These are phyloP conservation scores for Microcebus jonahi DNA, from an alignment of 2,113 vertebrate genomes.

Conservation along the genomic window DNA sequence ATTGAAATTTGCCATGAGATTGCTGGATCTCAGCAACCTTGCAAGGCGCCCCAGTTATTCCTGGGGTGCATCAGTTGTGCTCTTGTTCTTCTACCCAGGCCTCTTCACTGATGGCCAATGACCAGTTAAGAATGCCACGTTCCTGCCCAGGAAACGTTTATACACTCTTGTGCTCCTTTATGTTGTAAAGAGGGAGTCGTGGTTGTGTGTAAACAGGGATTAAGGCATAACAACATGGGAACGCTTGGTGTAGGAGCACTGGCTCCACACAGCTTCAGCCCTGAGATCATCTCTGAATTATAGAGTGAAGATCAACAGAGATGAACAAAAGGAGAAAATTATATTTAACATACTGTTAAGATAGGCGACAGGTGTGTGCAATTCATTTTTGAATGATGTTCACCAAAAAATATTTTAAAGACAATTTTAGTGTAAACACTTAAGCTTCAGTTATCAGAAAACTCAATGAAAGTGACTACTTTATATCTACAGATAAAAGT, in stretches of 20 bases:
- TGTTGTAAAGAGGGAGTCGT: background rate
- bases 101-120: background rate
- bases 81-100: background rate
- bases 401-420: slow-evolving; percentile 17
- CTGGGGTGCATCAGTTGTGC: background rate
- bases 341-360: background rate
- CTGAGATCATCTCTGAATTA: background rate
- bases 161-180: background rate
- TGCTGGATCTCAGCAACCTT: background rate
- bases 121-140: background rate
- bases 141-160: background rate
- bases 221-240: background rate
- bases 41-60: background rate
- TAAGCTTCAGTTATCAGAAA: slow-evolving; percentile 31
- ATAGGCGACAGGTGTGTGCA: background rate
- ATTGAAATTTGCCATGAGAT: background rate
- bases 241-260: background rate
- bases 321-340: background rate
- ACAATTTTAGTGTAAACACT: background rate
- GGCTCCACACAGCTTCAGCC: background rate
- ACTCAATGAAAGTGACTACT: background rate
- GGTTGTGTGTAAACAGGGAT: background rate
- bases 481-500: background rate
- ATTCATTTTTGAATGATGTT: background rate
- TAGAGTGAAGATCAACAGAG: background rate